These are phyloP conservation scores for Malthinus flaveolus DNA, from an alignment of 2,888 invertebrate genomes.

Conservation along the genomic window DNA sequence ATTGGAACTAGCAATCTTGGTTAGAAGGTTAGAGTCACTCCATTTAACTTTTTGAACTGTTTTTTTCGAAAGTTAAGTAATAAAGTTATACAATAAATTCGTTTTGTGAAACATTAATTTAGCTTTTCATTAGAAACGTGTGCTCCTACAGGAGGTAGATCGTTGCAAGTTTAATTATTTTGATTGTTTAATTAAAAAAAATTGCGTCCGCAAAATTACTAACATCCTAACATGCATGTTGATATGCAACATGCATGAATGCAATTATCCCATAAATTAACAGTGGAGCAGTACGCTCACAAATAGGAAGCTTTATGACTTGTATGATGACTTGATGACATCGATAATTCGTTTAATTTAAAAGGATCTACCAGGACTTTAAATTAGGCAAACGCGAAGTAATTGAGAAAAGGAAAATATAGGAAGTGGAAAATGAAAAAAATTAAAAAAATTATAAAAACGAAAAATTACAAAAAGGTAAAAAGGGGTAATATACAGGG, in stretches of 20 bases:
- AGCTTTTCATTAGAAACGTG: too few species aligned
- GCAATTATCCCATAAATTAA: constrained; percentile 5
- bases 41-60: constrained; percentile 4
- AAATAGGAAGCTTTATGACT: background rate
- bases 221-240: background rate
- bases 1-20: background rate
- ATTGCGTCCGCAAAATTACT: background rate
- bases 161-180: background rate
- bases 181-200: background rate
- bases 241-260: background rate
- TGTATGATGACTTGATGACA: constrained; percentile 3
- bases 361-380: too few species aligned
- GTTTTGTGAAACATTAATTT: background rate
- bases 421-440: too few species aligned
- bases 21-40: background rate
- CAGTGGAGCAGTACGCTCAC: background rate
- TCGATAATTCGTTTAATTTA: constrained; percentile 2
- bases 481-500: too few species aligned
- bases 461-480: too few species aligned
- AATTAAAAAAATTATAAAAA: too few species aligned
- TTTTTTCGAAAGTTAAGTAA: background rate
- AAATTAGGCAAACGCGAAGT: too few species aligned
- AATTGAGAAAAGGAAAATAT: too few species aligned
- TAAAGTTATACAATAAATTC: background rate
- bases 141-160: too few species aligned